phyloP scores from a whole-genome alignment of 2,888 invertebrate genomes.

The Acanthosepion esculentum region DNA sequence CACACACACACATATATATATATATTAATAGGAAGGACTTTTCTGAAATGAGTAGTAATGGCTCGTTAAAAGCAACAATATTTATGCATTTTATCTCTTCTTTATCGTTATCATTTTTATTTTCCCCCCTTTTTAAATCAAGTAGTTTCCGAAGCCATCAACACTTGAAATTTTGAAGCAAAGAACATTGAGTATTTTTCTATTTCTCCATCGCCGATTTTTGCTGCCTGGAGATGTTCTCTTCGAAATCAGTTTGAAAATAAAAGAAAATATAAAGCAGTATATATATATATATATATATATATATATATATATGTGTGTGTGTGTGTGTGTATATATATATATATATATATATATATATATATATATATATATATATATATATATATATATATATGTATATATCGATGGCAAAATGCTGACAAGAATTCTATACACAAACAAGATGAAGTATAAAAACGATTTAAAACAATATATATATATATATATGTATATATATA shows the following conservation, averaged over 20 bases:
- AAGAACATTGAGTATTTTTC: neutral
- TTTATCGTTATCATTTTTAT: neutral
- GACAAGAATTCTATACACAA: too few species aligned
- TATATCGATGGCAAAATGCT: too few species aligned
- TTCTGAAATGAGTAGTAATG: neutral
- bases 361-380: neutral
- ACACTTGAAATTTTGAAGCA: neutral
- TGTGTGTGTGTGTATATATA: too few species aligned
- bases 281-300: neutral
- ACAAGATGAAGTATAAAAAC: too few species aligned
- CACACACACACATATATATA: neutral
- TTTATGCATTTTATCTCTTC: neutral
- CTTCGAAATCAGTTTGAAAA: neutral
- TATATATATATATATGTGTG: too few species aligned
- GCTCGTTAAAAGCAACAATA: constrained; percentile 10
- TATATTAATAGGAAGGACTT: neutral
- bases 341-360: neutral
- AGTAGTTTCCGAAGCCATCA: neutral
- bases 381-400: neutral
- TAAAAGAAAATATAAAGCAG: neutral
- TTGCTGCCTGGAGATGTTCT: neutral
- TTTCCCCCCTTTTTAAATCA: neutral
- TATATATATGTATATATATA: neutral
- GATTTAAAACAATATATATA: neutral
- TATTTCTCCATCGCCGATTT: neutral